Base-by-base conservation (phyloP, 92 coral and sea anemone genomes). In the Zoanthus sansibaricus region DNA sequence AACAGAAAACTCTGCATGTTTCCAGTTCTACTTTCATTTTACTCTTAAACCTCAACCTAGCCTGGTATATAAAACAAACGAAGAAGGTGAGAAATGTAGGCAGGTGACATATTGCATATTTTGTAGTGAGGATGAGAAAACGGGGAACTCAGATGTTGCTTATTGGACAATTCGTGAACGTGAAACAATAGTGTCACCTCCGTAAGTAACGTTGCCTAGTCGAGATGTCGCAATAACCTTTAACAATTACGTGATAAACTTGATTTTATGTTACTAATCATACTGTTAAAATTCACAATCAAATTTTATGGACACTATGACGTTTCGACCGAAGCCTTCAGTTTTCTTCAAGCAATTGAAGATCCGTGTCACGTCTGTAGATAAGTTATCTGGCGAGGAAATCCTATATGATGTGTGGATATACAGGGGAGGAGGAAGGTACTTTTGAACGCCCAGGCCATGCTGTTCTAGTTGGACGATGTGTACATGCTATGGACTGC, bases 131-230 rank as follows among this genome's bases (percentile, higher is more conserved):
- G 75, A 80, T 46, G 85, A 80, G 44, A 75, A 80, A 44, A 17
- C 47, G 74, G 85, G 85, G 62, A 74, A 80, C 44, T 18, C 85
- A 3, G 85, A 80, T 48, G 85, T 80, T 80, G 85, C 85, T 80
- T 80, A 80, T 44, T 80, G 85, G 85, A 80, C 85, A 44, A 80
- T 80, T 64, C 73, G 45, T 66, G 85, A 80, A 66, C 85, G 25
- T 80, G 73, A 80, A 30, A 25, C 74, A 42, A 80, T 20, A 80
- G 21, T 80, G 56, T 80, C 42, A 80, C 44, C 46, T 58, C 85
- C 66, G 85, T 80, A 80, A 80, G 85, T 80, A 80, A 80, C 37
- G 45, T 51, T 80, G 45, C 8, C 79, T 49, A 49, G 42, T 48
- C 62, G 17, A 33, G 46, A 33, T 20, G 11, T 31, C 42, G 31